phyloP scores from a whole-genome alignment of 2,888 invertebrate genomes.

The Salticus scenicus region DNA sequence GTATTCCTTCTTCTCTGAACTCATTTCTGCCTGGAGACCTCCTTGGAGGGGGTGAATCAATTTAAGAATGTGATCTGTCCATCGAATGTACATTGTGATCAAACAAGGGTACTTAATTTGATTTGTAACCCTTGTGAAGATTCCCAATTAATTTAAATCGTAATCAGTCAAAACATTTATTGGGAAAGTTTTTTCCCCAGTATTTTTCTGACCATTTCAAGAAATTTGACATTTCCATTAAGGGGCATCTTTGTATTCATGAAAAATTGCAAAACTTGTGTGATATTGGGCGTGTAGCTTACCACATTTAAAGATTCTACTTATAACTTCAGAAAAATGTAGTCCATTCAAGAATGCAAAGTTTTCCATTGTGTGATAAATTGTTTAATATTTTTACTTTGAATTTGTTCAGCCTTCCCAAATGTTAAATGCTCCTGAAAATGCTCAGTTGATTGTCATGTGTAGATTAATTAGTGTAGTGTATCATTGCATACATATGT shows the following conservation, averaged over 20 bases:
- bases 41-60: slow-evolving; percentile 82
- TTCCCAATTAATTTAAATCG: slow-evolving; percentile 45
- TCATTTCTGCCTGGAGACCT: slow-evolving; percentile 91
- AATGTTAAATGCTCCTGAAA: slow-evolving; percentile 63
- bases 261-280: slow-evolving; percentile 43
- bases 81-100: slow-evolving; percentile 57
- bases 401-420: slow-evolving; percentile 53
- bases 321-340: slow-evolving; percentile 58
- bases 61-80: slow-evolving; percentile 64
- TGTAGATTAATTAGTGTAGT: slow-evolving; percentile 59
- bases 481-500: slow-evolving; percentile 58
- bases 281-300: slow-evolving; percentile 66
- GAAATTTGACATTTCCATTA: slow-evolving; percentile 29
- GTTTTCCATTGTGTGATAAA: slow-evolving; percentile 69
- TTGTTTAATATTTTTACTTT: slow-evolving; percentile 49
- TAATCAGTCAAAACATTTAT: slow-evolving; percentile 28
- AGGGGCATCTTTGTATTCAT: slow-evolving; percentile 41
- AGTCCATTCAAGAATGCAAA: slow-evolving; percentile 67
- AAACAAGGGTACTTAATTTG: slow-evolving; percentile 5
- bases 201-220: slow-evolving; percentile 67
- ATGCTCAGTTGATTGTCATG: slow-evolving; percentile 64
- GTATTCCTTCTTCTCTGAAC: slow-evolving; percentile 89
- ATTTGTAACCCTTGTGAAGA: slow-evolving; percentile 29
- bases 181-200: slow-evolving; percentile 37
- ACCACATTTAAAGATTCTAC: slow-evolving; percentile 66